Evolutionary conservation across 2,113 vertebrate genomes (phyloP).

Genomic region (Heterochromis multidens): DNA sequence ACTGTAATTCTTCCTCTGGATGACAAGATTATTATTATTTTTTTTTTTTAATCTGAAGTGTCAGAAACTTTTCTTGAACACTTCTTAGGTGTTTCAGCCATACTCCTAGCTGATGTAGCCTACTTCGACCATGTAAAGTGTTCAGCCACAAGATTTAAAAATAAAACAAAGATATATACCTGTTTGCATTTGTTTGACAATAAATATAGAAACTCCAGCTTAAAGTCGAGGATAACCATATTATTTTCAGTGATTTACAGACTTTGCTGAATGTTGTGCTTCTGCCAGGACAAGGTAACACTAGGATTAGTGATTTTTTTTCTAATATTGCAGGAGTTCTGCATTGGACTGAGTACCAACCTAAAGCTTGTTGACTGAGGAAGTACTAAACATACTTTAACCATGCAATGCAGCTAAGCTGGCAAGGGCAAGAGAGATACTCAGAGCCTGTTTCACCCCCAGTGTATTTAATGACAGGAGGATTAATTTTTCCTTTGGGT

Average conservation of each 20-base stretch:
- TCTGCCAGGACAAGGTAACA: neutral
- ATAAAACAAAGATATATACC: neutral
- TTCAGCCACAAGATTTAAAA: neutral
- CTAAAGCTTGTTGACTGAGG: slow-evolving; percentile 11
- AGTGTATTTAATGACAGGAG: slow-evolving; percentile 44
- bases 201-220: neutral
- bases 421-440: neutral
- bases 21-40: neutral
- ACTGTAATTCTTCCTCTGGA: no score
- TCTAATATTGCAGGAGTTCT: slow-evolving; percentile 11
- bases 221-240: neutral
- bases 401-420: slow-evolving; percentile 25
- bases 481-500: slow-evolving; percentile 50
- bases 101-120: neutral
- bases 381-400: slow-evolving; percentile 10
- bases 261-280: neutral
- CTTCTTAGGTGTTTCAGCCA: neutral
- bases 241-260: neutral
- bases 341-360: neutral
- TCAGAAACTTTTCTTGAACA: neutral
- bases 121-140: neutral
- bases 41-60: neutral
- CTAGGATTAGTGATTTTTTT: neutral
- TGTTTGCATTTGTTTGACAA: neutral
- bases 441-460: slow-evolving; percentile 3